phyloP scores from a whole-genome alignment of 2,888 invertebrate genomes.

The Pristionchus maxplancki region DNA sequence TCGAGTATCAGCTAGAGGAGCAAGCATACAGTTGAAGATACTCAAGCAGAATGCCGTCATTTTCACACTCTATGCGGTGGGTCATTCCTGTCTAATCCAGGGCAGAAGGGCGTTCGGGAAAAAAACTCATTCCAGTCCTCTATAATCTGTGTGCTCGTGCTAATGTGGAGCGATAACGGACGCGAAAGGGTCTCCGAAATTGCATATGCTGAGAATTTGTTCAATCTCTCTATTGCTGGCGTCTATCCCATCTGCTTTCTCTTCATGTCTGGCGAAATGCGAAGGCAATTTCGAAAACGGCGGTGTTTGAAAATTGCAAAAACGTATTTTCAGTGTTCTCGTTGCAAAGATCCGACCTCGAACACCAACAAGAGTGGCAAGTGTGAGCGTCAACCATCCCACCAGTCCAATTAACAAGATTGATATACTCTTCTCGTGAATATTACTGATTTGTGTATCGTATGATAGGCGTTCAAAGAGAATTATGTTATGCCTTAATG shows the following conservation, averaged over 20 bases:
- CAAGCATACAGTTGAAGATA: background rate
- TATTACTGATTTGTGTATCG: too few relatives aligned
- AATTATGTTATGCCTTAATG: too few relatives aligned
- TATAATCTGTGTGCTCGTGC: background rate
- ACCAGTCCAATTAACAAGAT: background rate
- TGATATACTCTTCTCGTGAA: background rate
- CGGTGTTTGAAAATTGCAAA: too few relatives aligned
- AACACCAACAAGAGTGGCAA: background rate
- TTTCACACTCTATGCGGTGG: background rate
- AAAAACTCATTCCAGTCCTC: background rate
- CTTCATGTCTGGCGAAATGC: background rate
- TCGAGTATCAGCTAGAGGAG: background rate
- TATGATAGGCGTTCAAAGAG: too few relatives aligned
- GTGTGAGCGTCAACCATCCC: background rate
- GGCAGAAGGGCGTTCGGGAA: too few relatives aligned
- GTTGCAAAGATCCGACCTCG: background rate
- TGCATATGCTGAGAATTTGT: background rate
- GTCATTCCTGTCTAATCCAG: too few relatives aligned
- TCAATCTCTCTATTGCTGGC: background rate
- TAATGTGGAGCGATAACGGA: background rate
- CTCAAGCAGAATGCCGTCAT: background rate
- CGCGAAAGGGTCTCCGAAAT: background rate
- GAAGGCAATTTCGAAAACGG: background rate
- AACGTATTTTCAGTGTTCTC: background rate
- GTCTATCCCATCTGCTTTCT: constrained; percentile 6